These are phyloP conservation scores for Cottus gobio DNA, from an alignment of 2,113 vertebrate species.

Conservation along the genomic window DNA sequence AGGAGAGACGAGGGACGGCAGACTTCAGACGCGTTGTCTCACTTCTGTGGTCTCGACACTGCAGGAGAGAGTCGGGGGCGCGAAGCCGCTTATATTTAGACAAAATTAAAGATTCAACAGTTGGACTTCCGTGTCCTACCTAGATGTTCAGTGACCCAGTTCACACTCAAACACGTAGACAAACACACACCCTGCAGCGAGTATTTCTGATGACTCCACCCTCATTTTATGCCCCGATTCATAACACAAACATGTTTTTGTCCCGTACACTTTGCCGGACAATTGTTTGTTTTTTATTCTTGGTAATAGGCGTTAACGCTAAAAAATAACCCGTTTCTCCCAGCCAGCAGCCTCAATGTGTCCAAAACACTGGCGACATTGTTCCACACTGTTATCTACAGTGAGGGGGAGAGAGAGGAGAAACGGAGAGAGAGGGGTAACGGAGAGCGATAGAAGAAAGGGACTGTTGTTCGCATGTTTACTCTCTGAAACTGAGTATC, in stretches of 20 bases:
- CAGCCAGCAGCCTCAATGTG: constrained; percentile 31
- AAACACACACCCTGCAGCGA: background rate
- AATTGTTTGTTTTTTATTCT: constrained; percentile 30
- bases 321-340: constrained; percentile 36
- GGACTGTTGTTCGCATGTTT: constrained; percentile 60
- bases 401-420: constrained; percentile 28
- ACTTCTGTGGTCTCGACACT: constrained; percentile 44
- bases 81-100: constrained; percentile 49
- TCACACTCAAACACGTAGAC: constrained; percentile 32
- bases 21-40: constrained; percentile 40
- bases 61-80: constrained; percentile 17
- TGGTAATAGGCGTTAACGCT: constrained; percentile 44
- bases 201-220: background rate
- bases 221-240: constrained; percentile 10
- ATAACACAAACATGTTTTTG: constrained; percentile 34
- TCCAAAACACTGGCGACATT: constrained; percentile 67
- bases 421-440: constrained; percentile 17
- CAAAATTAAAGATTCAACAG: constrained; percentile 72
- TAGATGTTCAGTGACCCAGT: constrained; percentile 70
- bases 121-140: constrained; percentile 37
- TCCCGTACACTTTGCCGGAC: constrained; percentile 22
- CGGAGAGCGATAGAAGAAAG: constrained; percentile 45
- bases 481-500: constrained; percentile 38
- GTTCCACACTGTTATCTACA: constrained; percentile 55
- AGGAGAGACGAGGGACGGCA: constrained; percentile 20